Conservation (phyloP, 2,797 vertebrate genomes). For the Setipinna tenuifilis region DNA sequence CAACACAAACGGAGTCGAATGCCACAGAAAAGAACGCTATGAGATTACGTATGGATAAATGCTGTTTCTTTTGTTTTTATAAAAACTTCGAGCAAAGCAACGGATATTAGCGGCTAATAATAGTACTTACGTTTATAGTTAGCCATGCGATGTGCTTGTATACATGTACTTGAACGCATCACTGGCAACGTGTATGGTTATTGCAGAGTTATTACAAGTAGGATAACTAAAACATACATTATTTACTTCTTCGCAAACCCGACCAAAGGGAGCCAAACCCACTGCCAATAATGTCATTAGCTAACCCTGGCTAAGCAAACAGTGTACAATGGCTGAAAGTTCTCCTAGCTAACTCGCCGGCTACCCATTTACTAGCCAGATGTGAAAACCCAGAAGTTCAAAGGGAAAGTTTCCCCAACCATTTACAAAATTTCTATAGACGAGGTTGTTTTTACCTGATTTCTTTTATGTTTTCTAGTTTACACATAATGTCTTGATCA, state of each 20-base stretch:
- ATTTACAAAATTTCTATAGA: background rate
- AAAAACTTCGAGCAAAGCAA: background rate
- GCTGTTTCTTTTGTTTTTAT: background rate
- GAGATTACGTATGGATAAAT: background rate
- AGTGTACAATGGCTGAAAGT: background rate
- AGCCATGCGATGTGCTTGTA: background rate
- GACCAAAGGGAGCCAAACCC: background rate
- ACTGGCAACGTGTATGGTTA: too few relatives aligned
- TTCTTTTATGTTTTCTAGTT: slow-evolving; percentile 96
- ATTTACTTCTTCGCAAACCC: background rate
- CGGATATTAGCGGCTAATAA: background rate
- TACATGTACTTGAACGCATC: background rate
- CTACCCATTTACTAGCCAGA: background rate
- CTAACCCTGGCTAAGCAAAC: background rate
- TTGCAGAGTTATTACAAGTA: background rate
- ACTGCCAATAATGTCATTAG: background rate
- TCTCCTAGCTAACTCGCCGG: background rate
- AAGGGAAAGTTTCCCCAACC: background rate
- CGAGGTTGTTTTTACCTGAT: slow-evolving; percentile 83
- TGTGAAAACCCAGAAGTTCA: background rate
- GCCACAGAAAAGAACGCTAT: background rate
- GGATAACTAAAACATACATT: background rate
- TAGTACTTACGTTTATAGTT: background rate
- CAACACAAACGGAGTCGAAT: too few relatives aligned
- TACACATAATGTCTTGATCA: slow-evolving; percentile 98